A percentile compares a stretch with the other conserved stretches of the same genome.
phyloP scores from a whole-genome alignment of 2,113 vertebrate genomes.

The Megaptera novaeangliae region DNA sequence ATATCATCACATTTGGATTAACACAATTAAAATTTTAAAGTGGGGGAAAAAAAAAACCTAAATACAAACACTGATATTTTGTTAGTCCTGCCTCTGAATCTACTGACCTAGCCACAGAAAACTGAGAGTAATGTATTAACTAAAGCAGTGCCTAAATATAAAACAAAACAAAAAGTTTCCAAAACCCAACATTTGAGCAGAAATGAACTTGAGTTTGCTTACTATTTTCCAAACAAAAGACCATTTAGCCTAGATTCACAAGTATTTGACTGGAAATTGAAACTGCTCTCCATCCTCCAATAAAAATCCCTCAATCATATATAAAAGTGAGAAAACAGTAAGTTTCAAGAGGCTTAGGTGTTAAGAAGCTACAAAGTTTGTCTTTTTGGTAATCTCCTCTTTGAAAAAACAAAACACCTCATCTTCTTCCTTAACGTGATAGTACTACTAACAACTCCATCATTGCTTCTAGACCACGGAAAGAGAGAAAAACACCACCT shows the following conservation, averaged over 20 bases:
- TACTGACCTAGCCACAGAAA: neutral
- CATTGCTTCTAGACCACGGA: neutral
- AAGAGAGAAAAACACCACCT: neutral
- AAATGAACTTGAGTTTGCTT: neutral
- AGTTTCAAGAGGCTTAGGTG: neutral
- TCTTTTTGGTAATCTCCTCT: neutral
- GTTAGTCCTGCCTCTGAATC: neutral
- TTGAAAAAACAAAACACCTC: neutral
- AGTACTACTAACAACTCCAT: neutral
- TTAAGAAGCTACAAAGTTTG: neutral
- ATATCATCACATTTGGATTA: neutral
- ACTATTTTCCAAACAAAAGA: constrained; percentile 29
- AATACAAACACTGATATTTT: neutral
- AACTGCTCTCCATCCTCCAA: neutral
- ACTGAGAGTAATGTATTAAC: neutral
- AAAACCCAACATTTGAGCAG: neutral
- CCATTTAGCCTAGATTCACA: neutral
- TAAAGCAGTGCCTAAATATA: neutral
- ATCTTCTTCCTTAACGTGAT: neutral
- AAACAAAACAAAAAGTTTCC: neutral
- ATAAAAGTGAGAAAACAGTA: constrained; percentile 20
- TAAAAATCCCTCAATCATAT: neutral
- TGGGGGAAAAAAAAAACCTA: neutral
- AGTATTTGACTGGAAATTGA: neutral
- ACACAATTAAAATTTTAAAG: constrained; percentile 9